A percentile compares a stretch with the other conserved stretches of the same genome.
These are phyloP conservation scores for Chymomyza fuscimana DNA, from an alignment of 2,888 invertebrate species.

Conservation along the genomic window DNA sequence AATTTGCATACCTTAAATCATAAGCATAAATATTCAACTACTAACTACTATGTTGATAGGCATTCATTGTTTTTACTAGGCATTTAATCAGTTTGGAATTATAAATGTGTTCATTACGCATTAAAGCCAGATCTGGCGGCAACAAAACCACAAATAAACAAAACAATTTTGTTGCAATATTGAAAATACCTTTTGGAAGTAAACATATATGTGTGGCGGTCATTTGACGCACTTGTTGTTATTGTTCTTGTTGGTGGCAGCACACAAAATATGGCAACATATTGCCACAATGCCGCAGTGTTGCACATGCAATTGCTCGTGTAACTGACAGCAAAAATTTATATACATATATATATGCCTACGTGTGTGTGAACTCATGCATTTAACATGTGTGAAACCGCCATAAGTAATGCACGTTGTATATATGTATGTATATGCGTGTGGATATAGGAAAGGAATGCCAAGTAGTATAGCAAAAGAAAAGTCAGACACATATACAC, in stretches of 20 bases:
- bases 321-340: neutral
- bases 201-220: too few relatives aligned
- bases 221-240: neutral
- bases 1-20: too few relatives aligned
- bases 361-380: slow-evolving; percentile 35
- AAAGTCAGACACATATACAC: slow-evolving; percentile 13
- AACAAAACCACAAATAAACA: neutral
- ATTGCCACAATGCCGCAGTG: neutral
- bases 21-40: too few relatives aligned
- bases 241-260: neutral
- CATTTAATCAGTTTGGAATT: neutral
- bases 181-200: neutral
- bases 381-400: slow-evolving; percentile 55
- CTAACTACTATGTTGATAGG: neutral
- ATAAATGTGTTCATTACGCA: neutral
- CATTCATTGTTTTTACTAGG: neutral
- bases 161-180: neutral
- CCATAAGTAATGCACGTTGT: slow-evolving; percentile 41
- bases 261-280: slow-evolving; percentile 11
- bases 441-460: neutral
- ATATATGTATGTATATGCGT: neutral
- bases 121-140: too few relatives aligned
- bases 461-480: neutral
- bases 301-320: slow-evolving; percentile 7
- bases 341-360: neutral